phyloP scores from a whole-genome alignment of 2,888 invertebrate species.

The Meliscaeva auricollis region DNA sequence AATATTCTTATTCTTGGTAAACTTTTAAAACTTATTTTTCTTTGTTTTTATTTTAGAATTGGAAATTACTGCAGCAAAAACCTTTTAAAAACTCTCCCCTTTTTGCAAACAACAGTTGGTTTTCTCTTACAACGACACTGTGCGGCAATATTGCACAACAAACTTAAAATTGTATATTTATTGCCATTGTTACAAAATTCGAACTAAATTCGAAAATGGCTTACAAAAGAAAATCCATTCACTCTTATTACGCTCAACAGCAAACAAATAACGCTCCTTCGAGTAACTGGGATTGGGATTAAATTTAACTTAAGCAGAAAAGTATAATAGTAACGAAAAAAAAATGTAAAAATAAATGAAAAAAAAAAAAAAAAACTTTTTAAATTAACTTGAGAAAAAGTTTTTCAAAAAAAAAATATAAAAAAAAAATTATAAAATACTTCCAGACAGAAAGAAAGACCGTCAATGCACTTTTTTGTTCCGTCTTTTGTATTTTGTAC shows the following conservation, averaged over 20 bases:
- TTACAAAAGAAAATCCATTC: conserved; percentile 37
- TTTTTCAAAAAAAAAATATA: background rate
- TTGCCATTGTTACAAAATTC: conserved; percentile 23
- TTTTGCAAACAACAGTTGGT: conserved; percentile 13
- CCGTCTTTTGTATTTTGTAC: conserved; percentile 2
- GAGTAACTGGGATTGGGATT: conserved; percentile 62
- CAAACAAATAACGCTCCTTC: conserved; percentile 42
- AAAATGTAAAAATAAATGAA: background rate
- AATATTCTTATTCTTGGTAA: background rate
- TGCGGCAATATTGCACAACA: background rate
- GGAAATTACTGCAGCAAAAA: conserved; percentile 19
- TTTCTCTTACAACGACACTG: background rate
- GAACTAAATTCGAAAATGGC: conserved; percentile 24
- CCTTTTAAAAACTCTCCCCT: background rate
- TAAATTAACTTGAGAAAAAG: conserved; percentile 63
- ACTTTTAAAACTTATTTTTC: background rate
- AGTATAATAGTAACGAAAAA: background rate
- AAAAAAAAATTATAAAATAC: conserved; percentile 29
- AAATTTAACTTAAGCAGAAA: conserved; percentile 50
- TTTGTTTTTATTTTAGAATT: background rate
- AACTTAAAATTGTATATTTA: conserved; percentile 37
- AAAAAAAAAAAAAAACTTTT: conserved; percentile 50
- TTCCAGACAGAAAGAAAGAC: background rate
- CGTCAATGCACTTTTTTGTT: conserved; percentile 50
- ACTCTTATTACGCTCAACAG: conserved; percentile 19